Evolutionary conservation across 2,888 invertebrate species (phyloP).

Genomic region (Acrocyrtus sp.): DNA sequence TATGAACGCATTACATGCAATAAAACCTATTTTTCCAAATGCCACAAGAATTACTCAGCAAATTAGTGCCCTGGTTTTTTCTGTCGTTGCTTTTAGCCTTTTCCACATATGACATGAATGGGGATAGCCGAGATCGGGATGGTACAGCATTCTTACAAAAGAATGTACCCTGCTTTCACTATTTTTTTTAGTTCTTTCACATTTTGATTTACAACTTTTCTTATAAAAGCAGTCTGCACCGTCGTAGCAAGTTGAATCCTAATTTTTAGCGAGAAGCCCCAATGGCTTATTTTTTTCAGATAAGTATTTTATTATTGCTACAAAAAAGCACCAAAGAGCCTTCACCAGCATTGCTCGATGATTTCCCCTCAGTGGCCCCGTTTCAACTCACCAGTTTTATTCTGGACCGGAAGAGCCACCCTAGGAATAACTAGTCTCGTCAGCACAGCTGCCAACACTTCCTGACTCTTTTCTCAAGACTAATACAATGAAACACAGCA

Average conservation of each 20-base stretch:
- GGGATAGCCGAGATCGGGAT: neutral
- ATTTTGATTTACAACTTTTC: constrained; percentile 31
- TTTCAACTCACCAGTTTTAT: constrained; percentile 42
- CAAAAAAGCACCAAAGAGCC: constrained; percentile 24
- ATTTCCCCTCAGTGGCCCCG: constrained; percentile 45
- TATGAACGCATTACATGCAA: no score
- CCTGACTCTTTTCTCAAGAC: constrained; percentile 22
- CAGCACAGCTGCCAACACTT: constrained; percentile 43
- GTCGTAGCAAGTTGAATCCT: neutral
- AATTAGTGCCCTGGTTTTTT: neutral
- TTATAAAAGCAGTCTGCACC: no score
- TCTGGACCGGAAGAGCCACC: constrained; percentile 42
- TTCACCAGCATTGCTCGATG: constrained; percentile 29
- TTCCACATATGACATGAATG: no score
- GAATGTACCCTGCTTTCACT: constrained; percentile 2
- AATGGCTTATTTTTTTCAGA: neutral
- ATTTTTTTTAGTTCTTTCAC: neutral
- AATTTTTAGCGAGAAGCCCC: neutral
- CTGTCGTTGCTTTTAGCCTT: neutral
- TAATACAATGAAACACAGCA: constrained; percentile 15
- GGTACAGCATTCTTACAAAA: no score
- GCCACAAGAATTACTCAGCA: neutral
- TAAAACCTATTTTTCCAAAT: no score
- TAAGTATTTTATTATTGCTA: constrained; percentile 31
- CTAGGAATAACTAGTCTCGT: constrained; percentile 40